Base-by-base conservation (phyloP, 2,888 invertebrate genomes). In the Uloborus plumipes region DNA sequence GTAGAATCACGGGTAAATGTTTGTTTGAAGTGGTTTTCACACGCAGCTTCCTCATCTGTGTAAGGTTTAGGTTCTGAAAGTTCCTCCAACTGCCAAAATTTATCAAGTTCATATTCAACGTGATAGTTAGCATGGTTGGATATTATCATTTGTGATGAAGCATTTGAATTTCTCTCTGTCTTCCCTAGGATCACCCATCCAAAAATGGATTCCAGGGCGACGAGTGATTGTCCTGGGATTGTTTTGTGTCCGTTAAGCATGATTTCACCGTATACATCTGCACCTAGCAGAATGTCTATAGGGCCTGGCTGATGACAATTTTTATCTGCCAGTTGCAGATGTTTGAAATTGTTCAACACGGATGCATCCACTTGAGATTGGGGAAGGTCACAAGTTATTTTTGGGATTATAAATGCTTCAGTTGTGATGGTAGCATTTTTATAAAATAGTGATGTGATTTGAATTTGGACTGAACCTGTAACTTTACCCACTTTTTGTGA, bases 1-100 rank as follows among this genome's bases (percentile, higher is more conserved):
- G 85, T 69, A 20, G 67, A 59, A 73, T 86, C 80, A 26, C 86
- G 76, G 16, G 62, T 66, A 20, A 84, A 83, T 16, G 86, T 86
- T 7, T 84, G 58, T 18, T 51, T 39, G 64, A 87, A 87, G 55
- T 86, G 85, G 16, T 77, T 59, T 80, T 87, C 87, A 66, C 86
- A 87, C 67, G 85, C 80, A 39, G 84, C 79, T 26, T 87, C 86
- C 20, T 85, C 86, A 16, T 61, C 62, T 4, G 86, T 85, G 22
- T 81, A 78, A 51, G 73, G 31, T 47, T 50, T 39, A 16, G 66
- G 15, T 13, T 51, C 20, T 26, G 84, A 81, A 58, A 85, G 49
- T 74, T 86, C 86, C 85, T 88, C 86, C 13, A 87, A 69, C 76
- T 86, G 81, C 87, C 86, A 86, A 85, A 87, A 86, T 18, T 78